Percentiles rank a stretch among this genome's conserved stretches.
Evolutionary conservation across 2,888 invertebrate species (phyloP).

Genomic region (Apodemia hepburni): DNA sequence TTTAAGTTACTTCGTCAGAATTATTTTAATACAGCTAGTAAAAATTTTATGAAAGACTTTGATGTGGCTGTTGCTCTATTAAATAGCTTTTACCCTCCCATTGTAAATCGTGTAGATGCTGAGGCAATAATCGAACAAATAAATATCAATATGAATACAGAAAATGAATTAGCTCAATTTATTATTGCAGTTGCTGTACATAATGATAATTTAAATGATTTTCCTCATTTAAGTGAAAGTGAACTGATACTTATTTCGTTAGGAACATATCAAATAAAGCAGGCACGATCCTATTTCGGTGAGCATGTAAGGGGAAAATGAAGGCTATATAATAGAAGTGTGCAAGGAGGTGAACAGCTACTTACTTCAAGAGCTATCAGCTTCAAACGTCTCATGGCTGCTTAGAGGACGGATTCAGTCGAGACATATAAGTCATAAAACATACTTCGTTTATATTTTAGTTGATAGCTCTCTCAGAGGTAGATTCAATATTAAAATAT

Average conservation of each 20-base stretch:
- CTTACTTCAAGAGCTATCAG: slow-evolving; percentile 20
- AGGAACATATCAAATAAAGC: slow-evolving; percentile 24
- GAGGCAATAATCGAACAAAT: slow-evolving; percentile 20
- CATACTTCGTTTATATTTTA: background rate
- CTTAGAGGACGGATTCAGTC: slow-evolving; percentile 1
- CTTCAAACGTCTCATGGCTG: slow-evolving; percentile 6
- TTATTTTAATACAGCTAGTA: slow-evolving; percentile 20
- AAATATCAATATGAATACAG: slow-evolving; percentile 21
- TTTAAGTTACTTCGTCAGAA: slow-evolving; percentile 22
- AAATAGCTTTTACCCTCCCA: no score
- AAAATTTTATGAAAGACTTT: slow-evolving; percentile 21
- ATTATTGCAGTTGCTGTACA: slow-evolving; percentile 11
- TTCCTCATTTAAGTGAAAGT: slow-evolving; percentile 18
- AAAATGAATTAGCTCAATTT: slow-evolving; percentile 22
- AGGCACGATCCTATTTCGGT: slow-evolving; percentile 20
- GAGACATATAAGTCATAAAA: slow-evolving; percentile 11
- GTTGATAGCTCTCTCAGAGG: no score
- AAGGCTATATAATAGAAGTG: slow-evolving; percentile 19
- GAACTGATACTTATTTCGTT: slow-evolving; percentile 19
- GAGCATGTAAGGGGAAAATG: slow-evolving; percentile 15
- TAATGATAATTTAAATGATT: slow-evolving; percentile 21
- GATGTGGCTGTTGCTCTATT: no score
- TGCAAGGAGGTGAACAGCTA: slow-evolving; percentile 19
- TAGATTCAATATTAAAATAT: no score
- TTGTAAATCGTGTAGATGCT: slow-evolving; percentile 22